Evolutionary conservation across 2,797 vertebrate species (phyloP).

Genomic region (Chiloscyllium punctatum): DNA sequence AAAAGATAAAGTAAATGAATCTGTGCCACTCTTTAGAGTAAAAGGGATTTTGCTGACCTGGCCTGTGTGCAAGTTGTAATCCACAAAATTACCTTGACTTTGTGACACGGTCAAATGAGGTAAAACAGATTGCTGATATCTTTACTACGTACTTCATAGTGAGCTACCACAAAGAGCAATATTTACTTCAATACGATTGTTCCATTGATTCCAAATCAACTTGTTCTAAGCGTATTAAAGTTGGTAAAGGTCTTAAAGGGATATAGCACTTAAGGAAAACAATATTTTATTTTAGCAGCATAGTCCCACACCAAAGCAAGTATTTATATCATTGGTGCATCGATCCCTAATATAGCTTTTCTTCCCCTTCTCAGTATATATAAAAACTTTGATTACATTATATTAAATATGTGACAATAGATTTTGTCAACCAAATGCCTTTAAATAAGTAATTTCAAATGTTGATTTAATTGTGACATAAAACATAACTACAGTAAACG

Average conservation of each 20-base stretch:
- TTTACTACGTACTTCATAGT: slow-evolving; percentile 13
- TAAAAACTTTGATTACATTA: neutral
- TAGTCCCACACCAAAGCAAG: neutral
- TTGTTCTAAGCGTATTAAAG: neutral
- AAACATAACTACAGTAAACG: neutral
- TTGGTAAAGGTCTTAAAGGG: neutral
- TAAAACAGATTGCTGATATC: slow-evolving; percentile 32
- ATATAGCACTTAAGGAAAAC: neutral
- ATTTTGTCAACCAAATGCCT: neutral
- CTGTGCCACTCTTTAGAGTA: neutral
- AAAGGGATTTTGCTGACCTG: neutral
- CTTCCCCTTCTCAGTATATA: neutral
- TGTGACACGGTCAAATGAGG: slow-evolving; percentile 33
- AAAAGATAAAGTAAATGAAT: neutral
- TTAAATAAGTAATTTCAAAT: slow-evolving; percentile 8
- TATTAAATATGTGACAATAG: neutral
- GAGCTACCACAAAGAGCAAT: neutral
- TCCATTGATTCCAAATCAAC: slow-evolving; percentile 6
- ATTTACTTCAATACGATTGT: slow-evolving; percentile 25
- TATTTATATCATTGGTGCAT: neutral
- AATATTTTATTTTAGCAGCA: neutral
- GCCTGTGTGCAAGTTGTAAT: neutral
- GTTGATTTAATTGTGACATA: neutral
- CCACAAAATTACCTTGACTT: slow-evolving; percentile 26
- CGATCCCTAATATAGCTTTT: neutral